Evolutionary conservation across 1,140 invertebrate genomes (phyloP).

Genomic region (Hyphantria cunea): DNA sequence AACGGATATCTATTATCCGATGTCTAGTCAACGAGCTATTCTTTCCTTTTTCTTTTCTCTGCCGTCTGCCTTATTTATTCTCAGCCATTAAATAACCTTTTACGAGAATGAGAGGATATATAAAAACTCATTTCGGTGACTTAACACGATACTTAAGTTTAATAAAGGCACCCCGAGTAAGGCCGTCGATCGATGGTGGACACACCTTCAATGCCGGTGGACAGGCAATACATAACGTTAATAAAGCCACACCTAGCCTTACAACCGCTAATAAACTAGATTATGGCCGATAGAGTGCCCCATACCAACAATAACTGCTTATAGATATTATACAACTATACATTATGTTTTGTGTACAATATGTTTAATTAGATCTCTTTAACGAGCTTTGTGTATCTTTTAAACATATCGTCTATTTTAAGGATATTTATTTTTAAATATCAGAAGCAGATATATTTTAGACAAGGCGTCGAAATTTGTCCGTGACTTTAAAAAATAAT

Average conservation of each 20-base stretch:
- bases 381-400: too few relatives aligned
- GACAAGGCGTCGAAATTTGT: too few relatives aligned
- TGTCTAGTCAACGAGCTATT: too few relatives aligned
- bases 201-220: conserved; percentile 42
- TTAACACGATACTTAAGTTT: conserved; percentile 19
- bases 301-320: conserved; percentile 15
- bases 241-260: conserved; percentile 46
- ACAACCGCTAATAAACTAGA: conserved; percentile 45
- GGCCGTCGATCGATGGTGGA: conserved; percentile 44
- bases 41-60: too few relatives aligned
- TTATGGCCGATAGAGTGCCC: conserved; percentile 32
- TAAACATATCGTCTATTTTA: too few relatives aligned
- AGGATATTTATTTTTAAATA: too few relatives aligned
- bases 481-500: too few relatives aligned
- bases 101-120: conserved; percentile 11
- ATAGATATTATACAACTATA: conserved; percentile 9
- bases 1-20: too few relatives aligned
- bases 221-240: conserved; percentile 40
- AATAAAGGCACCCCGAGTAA: conserved; percentile 37
- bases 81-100: conserved; percentile 21
- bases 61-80: too few relatives aligned
- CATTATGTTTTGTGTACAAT: conserved; percentile 1
- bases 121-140: conserved; percentile 10
- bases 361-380: too few relatives aligned
- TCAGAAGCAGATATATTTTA: too few relatives aligned